These are phyloP conservation scores for Cryptocheilus praepositus DNA, from an alignment of 2,888 invertebrate genomes.

Conservation along the genomic window DNA sequence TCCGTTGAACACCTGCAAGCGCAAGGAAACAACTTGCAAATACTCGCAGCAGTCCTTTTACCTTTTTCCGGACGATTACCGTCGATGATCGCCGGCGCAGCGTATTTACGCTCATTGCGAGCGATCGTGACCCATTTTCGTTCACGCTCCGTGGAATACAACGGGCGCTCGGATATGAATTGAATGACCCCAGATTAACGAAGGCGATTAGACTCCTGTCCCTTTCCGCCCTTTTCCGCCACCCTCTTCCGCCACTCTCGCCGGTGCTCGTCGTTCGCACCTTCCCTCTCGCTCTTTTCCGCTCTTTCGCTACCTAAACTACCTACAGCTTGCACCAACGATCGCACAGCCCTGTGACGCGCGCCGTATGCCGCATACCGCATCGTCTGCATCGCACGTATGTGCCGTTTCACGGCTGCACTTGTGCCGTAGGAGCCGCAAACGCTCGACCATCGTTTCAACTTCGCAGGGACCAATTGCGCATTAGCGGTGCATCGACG, in stretches of 20 bases:
- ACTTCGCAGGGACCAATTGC: conserved; percentile 23
- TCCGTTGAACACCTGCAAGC: conserved; percentile 82
- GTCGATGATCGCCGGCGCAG: no score
- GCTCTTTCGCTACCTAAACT: neutral
- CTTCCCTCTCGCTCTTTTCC: conserved; percentile 5
- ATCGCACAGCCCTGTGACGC: conserved; percentile 45
- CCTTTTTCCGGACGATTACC: no score
- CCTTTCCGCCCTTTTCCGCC: conserved; percentile 6
- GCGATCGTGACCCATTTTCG: neutral
- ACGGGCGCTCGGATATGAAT: conserved; percentile 9
- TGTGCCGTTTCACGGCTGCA: conserved; percentile 46
- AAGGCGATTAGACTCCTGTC: conserved; percentile 41
- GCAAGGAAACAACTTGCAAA: neutral
- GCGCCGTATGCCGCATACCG: conserved; percentile 54
- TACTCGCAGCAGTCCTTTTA: neutral
- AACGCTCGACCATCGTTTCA: conserved; percentile 23
- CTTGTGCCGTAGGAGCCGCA: conserved; percentile 40
- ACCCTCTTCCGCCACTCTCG: conserved; percentile 1
- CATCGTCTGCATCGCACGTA: conserved; percentile 53
- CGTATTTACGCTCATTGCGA: no score
- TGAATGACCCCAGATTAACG: conserved; percentile 40
- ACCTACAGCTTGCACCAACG: conserved; percentile 34
- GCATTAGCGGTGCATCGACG: conserved; percentile 22
- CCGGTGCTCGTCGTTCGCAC: conserved; percentile 11
- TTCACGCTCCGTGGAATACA: neutral